phyloP scores from a whole-genome alignment of 37 sponge, comb jelly and placozoan species.

The Ephydatia muelleri region DNA sequence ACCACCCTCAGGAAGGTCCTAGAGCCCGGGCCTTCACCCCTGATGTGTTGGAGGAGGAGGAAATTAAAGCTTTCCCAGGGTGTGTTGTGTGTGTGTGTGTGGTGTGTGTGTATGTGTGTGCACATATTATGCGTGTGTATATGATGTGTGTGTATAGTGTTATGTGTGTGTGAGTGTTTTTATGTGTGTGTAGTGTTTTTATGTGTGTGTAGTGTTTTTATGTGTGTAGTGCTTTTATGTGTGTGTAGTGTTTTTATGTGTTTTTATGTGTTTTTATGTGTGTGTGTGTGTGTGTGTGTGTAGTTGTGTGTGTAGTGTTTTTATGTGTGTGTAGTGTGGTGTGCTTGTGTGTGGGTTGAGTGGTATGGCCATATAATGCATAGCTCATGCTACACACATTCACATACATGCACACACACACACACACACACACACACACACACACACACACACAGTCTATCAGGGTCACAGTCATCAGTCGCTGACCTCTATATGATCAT shows the following conservation, averaged over 20 bases:
- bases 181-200: too few species aligned
- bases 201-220: too few species aligned
- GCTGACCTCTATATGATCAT: constrained; percentile 63
- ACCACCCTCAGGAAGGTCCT: constrained; percentile 83
- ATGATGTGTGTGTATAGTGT: not conserved
- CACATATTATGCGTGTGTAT: not conserved
- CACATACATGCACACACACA: not conserved
- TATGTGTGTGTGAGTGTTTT: not conserved
- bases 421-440: not conserved
- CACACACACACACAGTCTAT: not conserved
- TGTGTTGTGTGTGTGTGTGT: constrained; percentile 28
- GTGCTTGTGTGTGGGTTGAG: too few species aligned
- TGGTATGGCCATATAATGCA: too few species aligned
- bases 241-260: too few species aligned
- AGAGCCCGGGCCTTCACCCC: constrained; percentile 88
- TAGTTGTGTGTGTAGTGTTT: too few species aligned
- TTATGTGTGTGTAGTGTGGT: too few species aligned
- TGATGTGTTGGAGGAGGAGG: constrained; percentile 81
- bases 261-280: too few species aligned
- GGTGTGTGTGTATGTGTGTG: not conserved
- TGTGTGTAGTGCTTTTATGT: too few species aligned
- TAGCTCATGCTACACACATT: not conserved
- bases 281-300: too few species aligned
- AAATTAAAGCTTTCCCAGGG: constrained; percentile 74
- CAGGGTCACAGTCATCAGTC: not conserved